phyloP scores from a whole-genome alignment of 2,113 vertebrate species.

The Perca fluviatilis region DNA sequence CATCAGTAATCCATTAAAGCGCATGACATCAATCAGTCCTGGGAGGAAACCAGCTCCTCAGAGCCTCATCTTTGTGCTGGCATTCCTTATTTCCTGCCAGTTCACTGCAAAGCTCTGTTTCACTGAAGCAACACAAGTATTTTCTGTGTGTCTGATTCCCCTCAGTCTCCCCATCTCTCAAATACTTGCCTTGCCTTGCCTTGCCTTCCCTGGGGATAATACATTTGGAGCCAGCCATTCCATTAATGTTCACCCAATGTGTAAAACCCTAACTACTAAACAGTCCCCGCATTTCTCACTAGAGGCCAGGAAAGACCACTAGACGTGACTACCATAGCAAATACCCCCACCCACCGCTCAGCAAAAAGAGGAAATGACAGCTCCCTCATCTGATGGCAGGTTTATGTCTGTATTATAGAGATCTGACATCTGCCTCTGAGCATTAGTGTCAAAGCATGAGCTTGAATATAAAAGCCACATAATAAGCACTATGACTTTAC shows the following conservation, averaged over 20 bases:
- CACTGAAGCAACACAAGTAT: not conserved
- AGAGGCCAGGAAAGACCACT: slow-evolving; percentile 44
- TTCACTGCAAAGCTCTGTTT: slow-evolving; percentile 1
- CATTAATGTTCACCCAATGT: slow-evolving; percentile 21
- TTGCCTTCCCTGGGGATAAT: slow-evolving; percentile 4
- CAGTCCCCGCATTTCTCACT: slow-evolving; percentile 28
- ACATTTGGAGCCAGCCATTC: slow-evolving; percentile 9
- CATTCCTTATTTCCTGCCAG: slow-evolving; percentile 10
- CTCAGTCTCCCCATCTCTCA: not conserved
- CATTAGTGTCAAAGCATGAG: slow-evolving; percentile 42
- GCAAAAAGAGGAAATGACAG: slow-evolving; percentile 39
- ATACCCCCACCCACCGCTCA: not conserved
- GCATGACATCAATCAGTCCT: slow-evolving; percentile 23
- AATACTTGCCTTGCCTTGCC: not conserved
- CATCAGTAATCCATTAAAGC: slow-evolving; percentile 23
- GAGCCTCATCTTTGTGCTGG: not conserved
- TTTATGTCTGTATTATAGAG: slow-evolving; percentile 50
- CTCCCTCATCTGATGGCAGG: slow-evolving; percentile 53
- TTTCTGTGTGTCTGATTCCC: slow-evolving; percentile 7
- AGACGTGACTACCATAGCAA: slow-evolving; percentile 51
- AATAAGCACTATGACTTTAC: slow-evolving; percentile 23
- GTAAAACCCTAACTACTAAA: slow-evolving; percentile 42
- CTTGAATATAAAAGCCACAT: not conserved
- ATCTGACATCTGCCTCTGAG: slow-evolving; percentile 58
- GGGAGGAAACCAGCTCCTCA: not conserved